phyloP scores from a whole-genome alignment of 2,797 vertebrate genomes.

The Apogon hyalosoma region DNA sequence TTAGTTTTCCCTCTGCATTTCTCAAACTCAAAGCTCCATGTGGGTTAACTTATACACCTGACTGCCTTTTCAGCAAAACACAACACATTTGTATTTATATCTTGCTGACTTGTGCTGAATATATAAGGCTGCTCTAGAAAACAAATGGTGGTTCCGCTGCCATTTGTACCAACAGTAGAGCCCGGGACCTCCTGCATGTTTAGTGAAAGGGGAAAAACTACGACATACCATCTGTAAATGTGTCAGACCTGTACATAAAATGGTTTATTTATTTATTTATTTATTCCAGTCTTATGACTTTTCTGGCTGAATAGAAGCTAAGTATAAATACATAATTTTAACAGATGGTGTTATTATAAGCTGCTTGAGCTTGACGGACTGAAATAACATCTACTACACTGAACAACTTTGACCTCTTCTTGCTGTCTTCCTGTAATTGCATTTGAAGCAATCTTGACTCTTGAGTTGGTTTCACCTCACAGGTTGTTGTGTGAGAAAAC shows the following conservation, averaged over 20 bases:
- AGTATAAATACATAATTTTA: conserved; percentile 11
- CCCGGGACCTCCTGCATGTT: conserved; percentile 21
- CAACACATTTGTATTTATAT: conserved; percentile 56
- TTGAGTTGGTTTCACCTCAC: conserved; percentile 28
- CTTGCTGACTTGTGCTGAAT: conserved; percentile 63
- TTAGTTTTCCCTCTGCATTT: conserved; percentile 44
- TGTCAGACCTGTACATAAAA: conserved; percentile 50
- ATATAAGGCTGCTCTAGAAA: conserved; percentile 49
- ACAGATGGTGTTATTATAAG: conserved; percentile 15
- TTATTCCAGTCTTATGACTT: conserved; percentile 13
- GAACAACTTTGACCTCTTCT: conserved; percentile 34
- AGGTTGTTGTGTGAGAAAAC: conserved; percentile 45
- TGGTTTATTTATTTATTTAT: conserved; percentile 9
- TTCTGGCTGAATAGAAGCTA: conserved; percentile 28
- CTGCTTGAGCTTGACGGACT: conserved; percentile 31
- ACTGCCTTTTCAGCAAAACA: conserved; percentile 67
- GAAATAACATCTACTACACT: conserved; percentile 24
- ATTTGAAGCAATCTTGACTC: conserved; percentile 41
- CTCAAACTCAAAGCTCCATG: conserved; percentile 53
- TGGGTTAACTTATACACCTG: conserved; percentile 53
- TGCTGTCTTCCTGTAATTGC: conserved; percentile 63
- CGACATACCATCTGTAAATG: conserved; percentile 32
- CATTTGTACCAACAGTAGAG: conserved; percentile 23
- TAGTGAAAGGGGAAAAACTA: neutral
- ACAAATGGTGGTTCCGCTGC: conserved; percentile 42